Evolutionary conservation across 2,113 vertebrate species (phyloP), one percentile per base, ranked within the genome.

Genomic region (Sinocyclocheilus anophthalmus): DNA sequence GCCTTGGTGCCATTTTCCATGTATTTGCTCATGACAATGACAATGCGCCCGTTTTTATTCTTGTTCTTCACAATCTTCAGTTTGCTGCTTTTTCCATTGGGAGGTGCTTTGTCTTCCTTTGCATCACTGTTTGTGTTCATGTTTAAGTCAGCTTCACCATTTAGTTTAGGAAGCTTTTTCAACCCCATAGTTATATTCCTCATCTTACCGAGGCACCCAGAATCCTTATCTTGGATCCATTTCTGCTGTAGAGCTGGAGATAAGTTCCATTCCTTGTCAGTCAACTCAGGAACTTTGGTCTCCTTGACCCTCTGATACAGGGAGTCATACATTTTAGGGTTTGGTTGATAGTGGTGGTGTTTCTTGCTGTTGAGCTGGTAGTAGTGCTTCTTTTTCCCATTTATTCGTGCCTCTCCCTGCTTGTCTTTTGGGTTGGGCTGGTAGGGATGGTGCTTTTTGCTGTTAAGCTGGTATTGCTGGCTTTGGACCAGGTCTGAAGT

Each of bases 11-110:
- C 96, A 0, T 97, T 97, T 85, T 99, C 97, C 97, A 99, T 97
- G 93, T 98, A 98, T 86, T 99, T 99, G 94, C 98, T 99, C 97
- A 99, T 99, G 87, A 99, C 98, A 0, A 99, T 99, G 61, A 99
- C 97, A 3, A 99, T 99, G 84, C 97, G 95, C 0, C 98, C 98
- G 0, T 99, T 99, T 92, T 99, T 99, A 92, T 99, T 98, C 30
- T 99, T 99, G 91, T 99, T 99, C 91, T 98, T 97, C 45, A 99
- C 97, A 0, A 99, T 99, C 92, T 99, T 99, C 92, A 99, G 96
- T 91, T 98, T 99, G 84, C 97, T 94, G 86, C 96, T 96, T 0
- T 95, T 94, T 9, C 96, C 95, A 0, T 96, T 97, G 37, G 93
- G 91, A 18, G 91, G 90, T 3, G 89, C n/a, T 7, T n/a, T 67